These are phyloP conservation scores for Labeo catla DNA, from an alignment of 2,113 vertebrate genomes.

Conservation along the genomic window DNA sequence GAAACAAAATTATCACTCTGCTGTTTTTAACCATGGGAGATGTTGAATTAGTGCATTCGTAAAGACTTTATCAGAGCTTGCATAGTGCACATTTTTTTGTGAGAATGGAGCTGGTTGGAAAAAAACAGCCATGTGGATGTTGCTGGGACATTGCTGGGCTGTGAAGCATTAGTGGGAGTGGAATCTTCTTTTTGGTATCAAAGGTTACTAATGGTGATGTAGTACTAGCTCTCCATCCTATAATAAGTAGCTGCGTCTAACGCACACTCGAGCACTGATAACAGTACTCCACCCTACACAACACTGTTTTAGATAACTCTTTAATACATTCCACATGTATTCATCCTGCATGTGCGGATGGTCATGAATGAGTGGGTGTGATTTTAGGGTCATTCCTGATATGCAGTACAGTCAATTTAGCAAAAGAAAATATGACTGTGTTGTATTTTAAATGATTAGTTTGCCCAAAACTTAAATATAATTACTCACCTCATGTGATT, in stretches of 20 bases:
- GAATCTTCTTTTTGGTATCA: constrained; percentile 33
- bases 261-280: constrained; percentile 25
- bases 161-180: constrained; percentile 50
- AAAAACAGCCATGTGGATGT: constrained; percentile 26
- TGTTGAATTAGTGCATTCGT: not conserved
- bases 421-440: not conserved
- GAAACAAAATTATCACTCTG: constrained; percentile 9
- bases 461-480: not conserved
- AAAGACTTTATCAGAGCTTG: constrained; percentile 5
- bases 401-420: not conserved
- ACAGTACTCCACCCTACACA: constrained; percentile 24
- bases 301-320: constrained; percentile 29
- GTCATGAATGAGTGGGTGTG: constrained; percentile 18
- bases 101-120: constrained; percentile 20
- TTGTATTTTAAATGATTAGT: not conserved
- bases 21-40: not conserved
- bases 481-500: not conserved
- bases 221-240: constrained; percentile 43
- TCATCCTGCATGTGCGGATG: not conserved
- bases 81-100: not conserved
- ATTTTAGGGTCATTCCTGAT: constrained; percentile 9
- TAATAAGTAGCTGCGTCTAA: constrained; percentile 43
- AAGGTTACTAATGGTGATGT: constrained; percentile 58
- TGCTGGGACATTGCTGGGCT: constrained; percentile 29
- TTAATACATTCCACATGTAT: constrained; percentile 45